These are phyloP conservation scores for Agriotes lineatus DNA, from an alignment of 2,888 invertebrate species.

Conservation along the genomic window DNA sequence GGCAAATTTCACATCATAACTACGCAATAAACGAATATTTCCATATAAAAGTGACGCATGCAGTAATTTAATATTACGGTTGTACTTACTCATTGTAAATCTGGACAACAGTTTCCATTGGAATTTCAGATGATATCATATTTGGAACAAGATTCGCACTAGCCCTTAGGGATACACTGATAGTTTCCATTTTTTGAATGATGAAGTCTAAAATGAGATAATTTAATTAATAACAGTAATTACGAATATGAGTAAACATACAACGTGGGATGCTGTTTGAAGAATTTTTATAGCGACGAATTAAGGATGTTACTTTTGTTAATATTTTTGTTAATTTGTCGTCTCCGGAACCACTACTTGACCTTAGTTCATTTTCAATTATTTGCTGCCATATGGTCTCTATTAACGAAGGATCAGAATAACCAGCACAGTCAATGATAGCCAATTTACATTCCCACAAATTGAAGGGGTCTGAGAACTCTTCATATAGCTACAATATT, in stretches of 20 bases:
- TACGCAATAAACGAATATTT: no score
- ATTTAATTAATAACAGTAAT: no score
- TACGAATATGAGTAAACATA: slow-evolving; percentile 65
- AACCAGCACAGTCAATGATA: slow-evolving; percentile 94
- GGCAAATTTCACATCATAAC: no score
- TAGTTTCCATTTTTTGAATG: slow-evolving; percentile 81
- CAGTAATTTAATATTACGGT: no score
- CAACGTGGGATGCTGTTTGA: slow-evolving; percentile 90
- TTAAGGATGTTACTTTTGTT: slow-evolving; percentile 81
- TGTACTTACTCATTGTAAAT: slow-evolving; percentile 34
- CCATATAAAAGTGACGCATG: no score
- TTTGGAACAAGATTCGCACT: slow-evolving; percentile 82
- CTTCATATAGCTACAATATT: slow-evolving; percentile 90
- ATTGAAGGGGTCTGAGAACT: slow-evolving; percentile 91
- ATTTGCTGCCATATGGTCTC: slow-evolving; percentile 95
- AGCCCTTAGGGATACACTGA: slow-evolving; percentile 79
- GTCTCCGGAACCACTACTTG: slow-evolving; percentile 65
- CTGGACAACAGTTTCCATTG: slow-evolving; percentile 53
- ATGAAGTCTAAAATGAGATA: slow-evolving; percentile 81
- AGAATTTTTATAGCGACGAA: slow-evolving; percentile 82
- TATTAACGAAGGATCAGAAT: slow-evolving; percentile 88
- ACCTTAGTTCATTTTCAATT: slow-evolving; percentile 72
- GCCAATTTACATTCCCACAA: slow-evolving; percentile 95
- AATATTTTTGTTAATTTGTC: slow-evolving; percentile 78
- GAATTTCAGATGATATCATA: slow-evolving; percentile 71